Percentiles rank a stretch among this genome's conserved stretches.
Conservation (phyloP, 2,113 vertebrate species). For the Orthonyx spaldingii region DNA sequence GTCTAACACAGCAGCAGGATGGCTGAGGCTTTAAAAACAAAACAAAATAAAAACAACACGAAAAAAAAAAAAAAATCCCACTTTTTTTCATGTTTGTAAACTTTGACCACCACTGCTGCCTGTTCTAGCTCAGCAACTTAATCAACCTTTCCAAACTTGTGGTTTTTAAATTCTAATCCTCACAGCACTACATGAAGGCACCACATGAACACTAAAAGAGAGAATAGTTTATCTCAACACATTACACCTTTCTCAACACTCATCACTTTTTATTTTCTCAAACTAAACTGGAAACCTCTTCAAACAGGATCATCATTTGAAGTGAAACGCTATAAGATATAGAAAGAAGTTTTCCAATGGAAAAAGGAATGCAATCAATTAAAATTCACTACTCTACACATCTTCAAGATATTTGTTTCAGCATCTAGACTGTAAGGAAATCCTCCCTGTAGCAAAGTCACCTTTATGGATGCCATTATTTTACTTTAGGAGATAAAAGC, state of each 20-base stretch:
- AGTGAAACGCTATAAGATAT: not conserved
- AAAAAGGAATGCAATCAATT: not conserved
- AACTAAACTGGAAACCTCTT: not conserved
- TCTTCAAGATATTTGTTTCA: not conserved
- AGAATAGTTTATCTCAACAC: not conserved
- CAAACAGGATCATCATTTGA: not conserved
- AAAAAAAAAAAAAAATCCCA: not conserved
- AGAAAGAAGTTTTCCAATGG: not conserved
- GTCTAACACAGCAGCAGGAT: not conserved
- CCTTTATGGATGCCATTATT: not conserved
- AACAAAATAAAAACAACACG: not conserved
- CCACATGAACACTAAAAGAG: not conserved
- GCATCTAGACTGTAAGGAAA: not conserved
- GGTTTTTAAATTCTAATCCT: not conserved
- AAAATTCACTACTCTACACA: not conserved
- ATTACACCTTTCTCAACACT: not conserved
- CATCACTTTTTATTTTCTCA: not conserved
- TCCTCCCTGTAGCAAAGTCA: not conserved
- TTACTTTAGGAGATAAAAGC: not conserved
- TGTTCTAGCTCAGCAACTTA: not conserved
- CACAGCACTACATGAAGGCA: not conserved
- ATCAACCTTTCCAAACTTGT: not conserved
- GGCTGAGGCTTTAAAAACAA: not conserved
- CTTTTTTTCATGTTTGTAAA: accelerated
- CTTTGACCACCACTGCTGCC: not conserved